Evolutionary conservation across 2,113 vertebrate species (phyloP).

Genomic region (Butorides virescens): DNA sequence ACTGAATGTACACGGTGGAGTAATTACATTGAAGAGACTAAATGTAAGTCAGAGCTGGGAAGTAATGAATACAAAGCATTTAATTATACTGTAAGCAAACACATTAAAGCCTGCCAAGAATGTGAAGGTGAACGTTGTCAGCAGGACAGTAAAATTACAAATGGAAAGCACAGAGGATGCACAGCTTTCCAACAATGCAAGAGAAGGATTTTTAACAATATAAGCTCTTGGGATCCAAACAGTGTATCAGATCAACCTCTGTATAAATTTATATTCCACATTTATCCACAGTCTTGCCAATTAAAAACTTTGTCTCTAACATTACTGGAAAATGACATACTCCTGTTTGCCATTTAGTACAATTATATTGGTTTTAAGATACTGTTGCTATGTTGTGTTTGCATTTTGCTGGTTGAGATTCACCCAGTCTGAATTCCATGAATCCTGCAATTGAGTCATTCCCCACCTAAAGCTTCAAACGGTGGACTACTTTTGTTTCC

Average conservation of each 20-base stretch:
- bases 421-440: not conserved
- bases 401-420: fast-evolving
- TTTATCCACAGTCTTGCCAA: not conserved
- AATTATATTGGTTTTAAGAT: not conserved
- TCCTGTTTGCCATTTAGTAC: not conserved
- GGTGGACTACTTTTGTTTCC: not conserved
- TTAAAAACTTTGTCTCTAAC: not conserved
- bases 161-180: not conserved
- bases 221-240: not conserved
- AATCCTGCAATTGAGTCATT: not conserved
- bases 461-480: not conserved
- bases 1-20: not conserved
- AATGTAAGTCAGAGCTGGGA: slow-evolving; percentile 37
- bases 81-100: slow-evolving; percentile 58
- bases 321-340: not conserved
- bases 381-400: not conserved
- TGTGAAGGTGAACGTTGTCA: slow-evolving; percentile 17
- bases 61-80: slow-evolving; percentile 45
- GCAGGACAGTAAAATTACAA: not conserved
- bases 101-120: slow-evolving; percentile 46
- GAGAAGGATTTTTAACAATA: not conserved
- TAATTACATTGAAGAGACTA: slow-evolving; percentile 51
- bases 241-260: not conserved
- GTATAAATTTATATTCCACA: not conserved
- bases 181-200: not conserved